A percentile compares a stretch with the other conserved stretches of the same genome.
Conservation (phyloP, 2,113 vertebrate genomes). For the Podarcis muralis region DNA sequence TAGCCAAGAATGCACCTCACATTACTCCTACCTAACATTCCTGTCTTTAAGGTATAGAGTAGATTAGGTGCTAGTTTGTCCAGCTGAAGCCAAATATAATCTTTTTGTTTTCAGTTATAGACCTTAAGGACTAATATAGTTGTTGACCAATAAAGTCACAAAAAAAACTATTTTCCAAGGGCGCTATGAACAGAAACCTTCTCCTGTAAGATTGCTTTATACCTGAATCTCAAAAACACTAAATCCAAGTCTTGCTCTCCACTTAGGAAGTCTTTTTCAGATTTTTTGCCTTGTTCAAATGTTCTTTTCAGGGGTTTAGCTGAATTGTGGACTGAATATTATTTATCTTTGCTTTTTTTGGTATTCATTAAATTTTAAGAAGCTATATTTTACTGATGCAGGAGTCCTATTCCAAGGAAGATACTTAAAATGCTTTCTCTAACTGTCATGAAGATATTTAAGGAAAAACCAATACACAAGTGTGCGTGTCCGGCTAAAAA, state of each 20-base stretch:
- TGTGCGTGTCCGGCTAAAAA: not conserved
- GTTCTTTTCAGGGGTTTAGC: not conserved
- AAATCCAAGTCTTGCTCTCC: not conserved
- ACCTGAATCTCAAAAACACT: constrained; percentile 4
- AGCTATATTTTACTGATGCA: not conserved
- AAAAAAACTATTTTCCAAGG: constrained; percentile 2
- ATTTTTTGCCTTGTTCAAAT: not conserved
- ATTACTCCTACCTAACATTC: not conserved
- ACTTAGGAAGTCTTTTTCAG: not conserved
- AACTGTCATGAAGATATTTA: not conserved
- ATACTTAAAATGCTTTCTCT: not conserved
- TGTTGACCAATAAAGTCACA: constrained; percentile 1
- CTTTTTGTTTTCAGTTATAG: not conserved
- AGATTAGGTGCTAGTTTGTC: not conserved
- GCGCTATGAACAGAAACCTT: constrained; percentile 1
- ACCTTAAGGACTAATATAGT: constrained; percentile 8
- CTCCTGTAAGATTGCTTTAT: not conserved
- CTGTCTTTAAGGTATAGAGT: not conserved
- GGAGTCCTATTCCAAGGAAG: not conserved
- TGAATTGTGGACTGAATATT: not conserved
- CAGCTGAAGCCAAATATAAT: not conserved
- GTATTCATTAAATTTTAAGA: not conserved
- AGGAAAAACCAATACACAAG: not conserved
- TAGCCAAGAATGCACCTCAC: not conserved
- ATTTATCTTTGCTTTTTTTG: not conserved